Conservation (phyloP, 2,797 vertebrate species). For the Spheniscus humboldti region DNA sequence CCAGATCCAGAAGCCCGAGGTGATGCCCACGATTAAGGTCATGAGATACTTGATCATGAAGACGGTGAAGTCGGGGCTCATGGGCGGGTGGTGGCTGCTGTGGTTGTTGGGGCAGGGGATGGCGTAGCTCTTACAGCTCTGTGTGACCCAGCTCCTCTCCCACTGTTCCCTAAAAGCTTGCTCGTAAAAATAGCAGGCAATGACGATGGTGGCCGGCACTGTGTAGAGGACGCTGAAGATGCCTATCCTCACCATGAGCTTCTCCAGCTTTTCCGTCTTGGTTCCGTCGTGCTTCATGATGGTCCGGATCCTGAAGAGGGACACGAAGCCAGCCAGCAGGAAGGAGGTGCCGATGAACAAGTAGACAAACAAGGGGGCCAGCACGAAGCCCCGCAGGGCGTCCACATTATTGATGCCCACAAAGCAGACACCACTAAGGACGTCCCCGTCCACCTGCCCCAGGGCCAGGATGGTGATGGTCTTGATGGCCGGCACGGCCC, state of each 20-base stretch:
- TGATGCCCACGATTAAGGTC: conserved; percentile 96
- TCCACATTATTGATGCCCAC: conserved; percentile 94
- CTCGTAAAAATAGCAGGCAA: conserved; percentile 96
- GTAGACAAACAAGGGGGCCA: conserved; percentile 92
- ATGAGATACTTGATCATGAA: conserved; percentile 99
- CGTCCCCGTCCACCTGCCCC: conserved; percentile 93
- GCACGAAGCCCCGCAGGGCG: conserved; percentile 89
- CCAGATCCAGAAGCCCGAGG: conserved; percentile 98
- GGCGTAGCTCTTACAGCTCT: conserved; percentile 90
- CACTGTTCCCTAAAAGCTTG: conserved; percentile 97
- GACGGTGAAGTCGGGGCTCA: conserved; percentile 94
- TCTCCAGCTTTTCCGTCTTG: conserved; percentile 95
- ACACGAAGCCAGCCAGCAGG: conserved; percentile 92
- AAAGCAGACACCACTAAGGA: conserved; percentile 91
- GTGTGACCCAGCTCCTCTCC: conserved; percentile 91
- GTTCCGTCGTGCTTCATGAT: conserved; percentile 97
- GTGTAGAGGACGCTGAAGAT: conserved; percentile 95
- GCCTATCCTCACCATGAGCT: conserved; percentile 92
- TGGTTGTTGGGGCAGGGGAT: conserved; percentile 84
- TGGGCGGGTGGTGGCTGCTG: conserved; percentile 78
- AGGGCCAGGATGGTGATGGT: conserved; percentile 92
- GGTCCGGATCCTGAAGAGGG: conserved; percentile 93
- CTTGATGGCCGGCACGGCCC: conserved; percentile 94
- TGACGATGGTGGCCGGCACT: conserved; percentile 92
- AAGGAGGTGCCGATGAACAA: conserved; percentile 94